phyloP scores from a whole-genome alignment of 1,140 invertebrate species.

The Phymorhynchus buccinoides region DNA sequence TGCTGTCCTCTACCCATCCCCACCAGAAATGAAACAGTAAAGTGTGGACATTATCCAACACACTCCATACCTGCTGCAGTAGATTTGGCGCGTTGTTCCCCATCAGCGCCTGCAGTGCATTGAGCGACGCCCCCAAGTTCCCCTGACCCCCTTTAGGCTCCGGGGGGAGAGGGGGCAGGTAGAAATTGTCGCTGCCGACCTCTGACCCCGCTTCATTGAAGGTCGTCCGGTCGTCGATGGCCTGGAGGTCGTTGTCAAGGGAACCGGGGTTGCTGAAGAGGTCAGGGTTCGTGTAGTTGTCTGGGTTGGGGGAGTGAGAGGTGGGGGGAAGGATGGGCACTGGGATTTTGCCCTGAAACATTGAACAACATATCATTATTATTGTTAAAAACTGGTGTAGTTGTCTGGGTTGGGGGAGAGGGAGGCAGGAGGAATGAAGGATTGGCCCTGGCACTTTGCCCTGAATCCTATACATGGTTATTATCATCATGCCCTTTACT shows the following conservation, averaged over 20 bases:
- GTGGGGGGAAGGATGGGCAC: conserved; percentile 59
- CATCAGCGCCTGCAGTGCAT: conserved; percentile 33
- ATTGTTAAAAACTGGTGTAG: too few relatives aligned
- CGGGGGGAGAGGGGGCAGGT: conserved; percentile 37
- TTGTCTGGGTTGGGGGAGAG: too few relatives aligned
- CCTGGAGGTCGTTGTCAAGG: conserved; percentile 46
- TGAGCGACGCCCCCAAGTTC: conserved; percentile 14
- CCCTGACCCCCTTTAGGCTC: conserved; percentile 23
- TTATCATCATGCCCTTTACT: too few relatives aligned
- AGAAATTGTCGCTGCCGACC: conserved; percentile 48
- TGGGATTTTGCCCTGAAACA: conserved; percentile 47
- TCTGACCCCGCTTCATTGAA: conserved; percentile 60
- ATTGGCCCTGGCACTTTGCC: too few relatives aligned
- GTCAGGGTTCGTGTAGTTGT: conserved; percentile 65
- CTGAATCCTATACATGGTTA: too few relatives aligned
- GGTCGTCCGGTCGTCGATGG: conserved; percentile 49
- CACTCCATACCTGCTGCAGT: conserved; percentile 38
- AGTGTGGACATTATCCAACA: too few relatives aligned
- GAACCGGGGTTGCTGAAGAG: conserved; percentile 67
- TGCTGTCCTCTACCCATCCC: too few relatives aligned
- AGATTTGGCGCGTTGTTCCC: conserved; percentile 32
- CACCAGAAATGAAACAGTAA: too few relatives aligned
- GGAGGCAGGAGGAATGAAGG: too few relatives aligned
- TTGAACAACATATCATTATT: too few relatives aligned
- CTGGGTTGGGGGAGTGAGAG: conserved; percentile 50